Base-by-base conservation (phyloP, 2,113 vertebrate genomes). In the Gila orcuttii region DNA sequence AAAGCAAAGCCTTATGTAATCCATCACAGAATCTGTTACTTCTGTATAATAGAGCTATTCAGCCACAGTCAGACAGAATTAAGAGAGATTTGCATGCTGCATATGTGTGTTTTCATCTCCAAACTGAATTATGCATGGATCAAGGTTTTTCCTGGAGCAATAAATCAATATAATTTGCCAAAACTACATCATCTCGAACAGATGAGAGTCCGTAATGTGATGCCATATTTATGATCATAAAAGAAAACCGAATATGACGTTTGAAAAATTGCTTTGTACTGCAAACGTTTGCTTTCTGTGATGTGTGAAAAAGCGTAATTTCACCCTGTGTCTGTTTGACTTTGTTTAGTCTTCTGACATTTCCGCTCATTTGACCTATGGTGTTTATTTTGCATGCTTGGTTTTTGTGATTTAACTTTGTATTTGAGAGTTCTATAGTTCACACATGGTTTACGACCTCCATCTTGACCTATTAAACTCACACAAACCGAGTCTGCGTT, bases 61-160 rank as follows among this genome's bases (percentile, higher is more conserved):
- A 83, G 80, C 45, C 19, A 71, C 45, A 36, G 25, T 69, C 17
- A 50, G 8, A 31, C 79, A 23, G 42, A 82, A 0, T 82, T 69
- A 82, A 3, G 45, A 52, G 60, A 69, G 62, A 82, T 83, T 83
- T 83, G 10, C 81, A 83, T 23, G 66, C 81, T 71, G 28, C 31
- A 57, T 55, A 39, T 71, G 47, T 82, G 79, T 0, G 3, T 80
- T 64, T 81, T 66, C 25, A 23, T 66, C 79, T 66, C 25, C 25
- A 45, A 50, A 81, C 25, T 66, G 28, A 66, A 64, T 68, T 68
- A 81, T 66, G 60, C 42, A 81, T 50, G 9, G 60, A 50, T 80
- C 4, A 2, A 10, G 13, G 6, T 66, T 81, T 28, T 10, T 45
- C 25, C 25, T 31, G 15, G 8, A 45, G 59, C 79, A 28, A 47